A percentile compares a stretch with the other conserved stretches of the same genome.
Conservation (phyloP, 2,797 vertebrate genomes). For the Halcyon leucocephala region DNA sequence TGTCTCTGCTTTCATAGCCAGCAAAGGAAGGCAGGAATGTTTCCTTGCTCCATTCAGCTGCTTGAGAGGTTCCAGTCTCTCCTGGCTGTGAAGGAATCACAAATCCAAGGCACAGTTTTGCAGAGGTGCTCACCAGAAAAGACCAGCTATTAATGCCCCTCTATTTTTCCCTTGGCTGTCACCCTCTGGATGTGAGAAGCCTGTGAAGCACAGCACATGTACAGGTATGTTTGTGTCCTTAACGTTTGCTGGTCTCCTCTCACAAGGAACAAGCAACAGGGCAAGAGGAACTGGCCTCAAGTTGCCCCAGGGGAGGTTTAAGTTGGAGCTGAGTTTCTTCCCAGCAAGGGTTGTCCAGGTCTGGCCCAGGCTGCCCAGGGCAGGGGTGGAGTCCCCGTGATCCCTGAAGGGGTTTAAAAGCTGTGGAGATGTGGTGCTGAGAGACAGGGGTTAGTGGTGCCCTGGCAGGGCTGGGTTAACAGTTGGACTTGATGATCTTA, state of each 20-base stretch:
- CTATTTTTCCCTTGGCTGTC: not conserved
- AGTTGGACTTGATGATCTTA: not conserved
- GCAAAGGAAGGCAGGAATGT: not conserved
- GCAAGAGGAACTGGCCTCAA: not conserved
- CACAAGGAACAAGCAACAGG: too few relatives aligned
- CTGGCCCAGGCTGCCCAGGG: not conserved
- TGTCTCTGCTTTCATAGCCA: not conserved
- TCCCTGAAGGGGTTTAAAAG: not conserved
- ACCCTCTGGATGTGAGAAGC: not conserved
- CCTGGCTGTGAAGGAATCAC: fast-evolving
- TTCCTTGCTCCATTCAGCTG: not conserved
- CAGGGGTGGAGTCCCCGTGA: not conserved
- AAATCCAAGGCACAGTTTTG: not conserved
- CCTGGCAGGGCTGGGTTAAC: not conserved
- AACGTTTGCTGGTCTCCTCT: not conserved
- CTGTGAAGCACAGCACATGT: not conserved
- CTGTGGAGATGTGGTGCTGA: not conserved
- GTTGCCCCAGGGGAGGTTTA: not conserved
- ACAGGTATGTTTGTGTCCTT: not conserved
- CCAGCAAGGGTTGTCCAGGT: not conserved
- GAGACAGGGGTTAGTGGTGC: too few relatives aligned
- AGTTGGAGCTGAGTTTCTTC: not conserved
- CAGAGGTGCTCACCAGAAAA: not conserved
- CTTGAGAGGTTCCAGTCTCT: not conserved
- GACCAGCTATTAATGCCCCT: not conserved